Evolutionary conservation across 2,797 vertebrate genomes (phyloP), one percentile per base, ranked within the genome.

Genomic region (Coreius guichenoti): DNA sequence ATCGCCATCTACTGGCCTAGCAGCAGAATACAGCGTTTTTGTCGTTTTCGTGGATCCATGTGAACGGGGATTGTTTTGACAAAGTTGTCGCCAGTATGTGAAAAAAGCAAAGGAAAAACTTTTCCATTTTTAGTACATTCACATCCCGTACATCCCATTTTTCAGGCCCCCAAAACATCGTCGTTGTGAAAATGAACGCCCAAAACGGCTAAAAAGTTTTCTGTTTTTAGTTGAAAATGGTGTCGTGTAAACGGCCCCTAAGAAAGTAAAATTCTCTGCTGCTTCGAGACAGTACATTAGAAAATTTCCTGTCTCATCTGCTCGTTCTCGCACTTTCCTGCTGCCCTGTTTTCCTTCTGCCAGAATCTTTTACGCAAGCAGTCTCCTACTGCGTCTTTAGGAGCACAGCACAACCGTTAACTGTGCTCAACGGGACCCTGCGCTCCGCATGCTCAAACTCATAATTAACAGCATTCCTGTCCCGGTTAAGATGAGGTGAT

Each of bases 401-500:
- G 45, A 75, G 49, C 36, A 70, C 81, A 77, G 81, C 74, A 69
- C 83, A 83, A 45, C 67, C 56, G 76, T 76, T 80, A 87, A 85
- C 65, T 23, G 54, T 31, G 63, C 86, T 82, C 85, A 29, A 69
- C 79, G 83, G 87, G 87, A 87, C 58, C 39, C 61, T 69, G 82
- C 39, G 81, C 85, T 73, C 31, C 11, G 77, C 68, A 84, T 61
- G 49, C 36, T 82, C 84, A 80, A 80, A 39, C 73, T 80, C 84
- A 76, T 83, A 70, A 89, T 88, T 84, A 87, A 89, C 90, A 33
- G 82, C 54, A 68, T 21, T 86, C 77, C 80, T 74, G 82, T 87
- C 89, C 75, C 70, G 58, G 56, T 69, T 81, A 82, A 86, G 85
- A 76, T 79, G 29, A 33, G 77, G 69, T 90, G 90, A 93, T 87